A percentile compares a stretch with the other conserved stretches of the same genome.
phyloP scores from a whole-genome alignment of 2,797 vertebrate species.

The Mormyrops boulengeri region DNA sequence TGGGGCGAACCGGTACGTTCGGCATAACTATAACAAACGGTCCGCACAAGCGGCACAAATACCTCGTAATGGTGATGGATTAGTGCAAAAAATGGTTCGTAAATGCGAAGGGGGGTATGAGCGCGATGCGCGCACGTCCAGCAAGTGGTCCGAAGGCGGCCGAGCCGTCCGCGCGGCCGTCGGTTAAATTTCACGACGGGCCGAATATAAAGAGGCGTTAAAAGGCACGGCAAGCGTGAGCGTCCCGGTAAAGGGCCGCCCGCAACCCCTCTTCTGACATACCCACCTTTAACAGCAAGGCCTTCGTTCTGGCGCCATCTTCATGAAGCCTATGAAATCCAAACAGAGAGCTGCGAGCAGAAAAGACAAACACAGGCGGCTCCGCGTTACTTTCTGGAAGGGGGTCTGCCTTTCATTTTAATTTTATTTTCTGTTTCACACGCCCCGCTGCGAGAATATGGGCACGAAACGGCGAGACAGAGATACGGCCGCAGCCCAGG shows the following conservation, averaged over 20 bases:
- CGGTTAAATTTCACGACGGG: neutral
- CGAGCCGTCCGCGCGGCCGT: neutral
- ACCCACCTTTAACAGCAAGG: conserved; percentile 90
- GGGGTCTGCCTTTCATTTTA: conserved; percentile 39
- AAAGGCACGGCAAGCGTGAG: neutral
- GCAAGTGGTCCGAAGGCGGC: neutral
- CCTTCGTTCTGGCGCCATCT: conserved; percentile 99
- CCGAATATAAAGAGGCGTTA: neutral
- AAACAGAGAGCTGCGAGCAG: conserved; percentile 83
- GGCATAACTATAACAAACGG: neutral
- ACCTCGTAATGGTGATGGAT: neutral
- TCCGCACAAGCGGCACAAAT: neutral
- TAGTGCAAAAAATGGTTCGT: neutral
- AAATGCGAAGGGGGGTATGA: neutral
- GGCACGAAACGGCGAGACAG: conserved; percentile 66
- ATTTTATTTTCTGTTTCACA: conserved; percentile 36
- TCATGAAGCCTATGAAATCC: conserved; percentile 95
- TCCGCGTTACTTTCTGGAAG: conserved; percentile 56
- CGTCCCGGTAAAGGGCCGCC: neutral
- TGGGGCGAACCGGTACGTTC: neutral
- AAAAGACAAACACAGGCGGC: conserved; percentile 70
- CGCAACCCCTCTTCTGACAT: neutral
- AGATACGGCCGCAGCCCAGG: conserved; percentile 29
- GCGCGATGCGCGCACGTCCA: neutral
- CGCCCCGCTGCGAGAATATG: conserved; percentile 25